These are phyloP conservation scores for Xanthorhoe designata DNA, from an alignment of 2,888 invertebrate genomes.

Conservation along the genomic window DNA sequence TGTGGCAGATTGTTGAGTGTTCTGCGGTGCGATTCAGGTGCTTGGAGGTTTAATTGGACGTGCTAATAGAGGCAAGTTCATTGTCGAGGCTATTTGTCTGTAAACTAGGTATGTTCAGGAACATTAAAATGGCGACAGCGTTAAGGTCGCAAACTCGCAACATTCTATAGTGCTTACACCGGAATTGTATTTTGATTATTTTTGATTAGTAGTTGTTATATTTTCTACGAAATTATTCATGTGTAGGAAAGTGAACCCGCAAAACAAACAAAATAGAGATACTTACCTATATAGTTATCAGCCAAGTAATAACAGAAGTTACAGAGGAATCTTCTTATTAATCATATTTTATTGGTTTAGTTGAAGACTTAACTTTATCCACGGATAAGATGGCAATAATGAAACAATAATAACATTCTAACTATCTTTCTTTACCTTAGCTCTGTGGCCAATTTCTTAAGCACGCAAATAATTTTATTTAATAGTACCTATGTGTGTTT, in stretches of 20 bases:
- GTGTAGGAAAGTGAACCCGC: no score
- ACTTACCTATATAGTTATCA: no score
- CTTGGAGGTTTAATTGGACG: slow-evolving; percentile 52
- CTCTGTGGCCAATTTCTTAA: neutral
- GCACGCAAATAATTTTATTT: neutral
- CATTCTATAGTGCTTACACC: no score
- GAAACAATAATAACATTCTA: neutral
- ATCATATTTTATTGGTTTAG: no score
- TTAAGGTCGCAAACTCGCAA: neutral
- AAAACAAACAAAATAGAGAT: no score
- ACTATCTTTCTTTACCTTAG: neutral
- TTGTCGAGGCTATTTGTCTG: slow-evolving; percentile 29
- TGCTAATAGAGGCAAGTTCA: slow-evolving; percentile 39
- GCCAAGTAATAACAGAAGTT: neutral
- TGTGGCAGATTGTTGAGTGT: slow-evolving; percentile 11
- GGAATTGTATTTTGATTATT: no score
- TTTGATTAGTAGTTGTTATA: no score
- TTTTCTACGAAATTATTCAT: no score
- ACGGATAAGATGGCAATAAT: no score
- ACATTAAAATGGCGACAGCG: neutral
- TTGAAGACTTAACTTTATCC: no score
- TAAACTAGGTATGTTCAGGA: neutral
- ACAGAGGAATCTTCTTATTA: no score
- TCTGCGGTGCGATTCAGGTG: slow-evolving; percentile 34
- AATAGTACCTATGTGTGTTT: neutral